Conservation (phyloP, 2,888 invertebrate genomes). For the Ectemnius continuus region DNA sequence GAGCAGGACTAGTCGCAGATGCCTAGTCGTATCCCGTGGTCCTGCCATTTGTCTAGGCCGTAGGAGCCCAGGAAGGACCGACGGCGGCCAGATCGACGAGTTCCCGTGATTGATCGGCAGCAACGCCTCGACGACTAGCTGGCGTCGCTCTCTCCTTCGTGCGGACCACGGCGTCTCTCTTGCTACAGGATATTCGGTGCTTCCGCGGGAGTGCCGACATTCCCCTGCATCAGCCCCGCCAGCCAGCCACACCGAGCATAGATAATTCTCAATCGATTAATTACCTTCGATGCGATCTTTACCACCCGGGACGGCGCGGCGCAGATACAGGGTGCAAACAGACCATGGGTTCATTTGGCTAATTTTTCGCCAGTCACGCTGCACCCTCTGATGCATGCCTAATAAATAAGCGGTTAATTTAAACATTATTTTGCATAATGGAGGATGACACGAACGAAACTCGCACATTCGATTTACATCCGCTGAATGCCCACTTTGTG, state of each 20-base stretch:
- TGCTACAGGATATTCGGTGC: conserved; percentile 51
- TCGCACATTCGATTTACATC: not conserved
- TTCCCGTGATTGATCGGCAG: conserved; percentile 60
- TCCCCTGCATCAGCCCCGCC: not conserved
- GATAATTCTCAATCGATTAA: not conserved
- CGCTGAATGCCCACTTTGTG: not conserved
- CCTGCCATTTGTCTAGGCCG: conserved; percentile 58
- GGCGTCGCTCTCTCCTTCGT: conserved; percentile 46
- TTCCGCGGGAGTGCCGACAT: conserved; percentile 39
- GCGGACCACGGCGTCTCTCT: conserved; percentile 33
- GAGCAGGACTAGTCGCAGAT: conserved; percentile 45
- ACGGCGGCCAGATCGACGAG: conserved; percentile 57
- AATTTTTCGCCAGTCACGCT: not conserved
- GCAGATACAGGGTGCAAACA: not conserved
- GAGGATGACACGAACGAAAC: not conserved
- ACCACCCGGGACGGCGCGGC: not conserved
- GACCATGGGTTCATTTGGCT: not conserved
- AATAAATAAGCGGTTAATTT: not conserved
- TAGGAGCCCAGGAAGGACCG: conserved; percentile 38
- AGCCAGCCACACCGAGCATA: not conserved
- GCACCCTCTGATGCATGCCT: not conserved
- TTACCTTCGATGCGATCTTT: not conserved
- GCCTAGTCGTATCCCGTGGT: conserved; percentile 38
- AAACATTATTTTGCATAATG: not conserved
- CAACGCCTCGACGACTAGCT: conserved; percentile 62